A percentile compares a stretch with the other conserved stretches of the same genome.
Conservation (phyloP, 2,113 vertebrate genomes). For the Rhinoderma darwinii region DNA sequence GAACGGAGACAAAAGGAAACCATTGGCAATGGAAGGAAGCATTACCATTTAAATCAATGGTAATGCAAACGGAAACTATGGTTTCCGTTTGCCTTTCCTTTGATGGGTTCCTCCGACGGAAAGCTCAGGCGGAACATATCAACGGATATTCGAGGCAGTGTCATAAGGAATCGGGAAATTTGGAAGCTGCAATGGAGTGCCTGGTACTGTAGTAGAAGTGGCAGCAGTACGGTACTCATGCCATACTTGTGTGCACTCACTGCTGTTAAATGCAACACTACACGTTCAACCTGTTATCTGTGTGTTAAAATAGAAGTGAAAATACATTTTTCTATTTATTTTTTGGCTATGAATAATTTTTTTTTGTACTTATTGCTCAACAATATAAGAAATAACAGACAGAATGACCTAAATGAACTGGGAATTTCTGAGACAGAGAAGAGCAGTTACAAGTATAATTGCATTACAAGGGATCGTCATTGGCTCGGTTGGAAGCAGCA, state of each 20-base stretch:
- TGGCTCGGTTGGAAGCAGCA: neutral
- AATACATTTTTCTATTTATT: neutral
- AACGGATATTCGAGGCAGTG: neutral
- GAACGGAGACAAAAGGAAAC: too few species aligned
- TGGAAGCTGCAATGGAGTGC: neutral
- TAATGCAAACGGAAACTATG: too few species aligned
- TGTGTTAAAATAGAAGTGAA: neutral
- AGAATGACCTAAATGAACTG: slow-evolving; percentile 34
- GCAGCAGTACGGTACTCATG: neutral
- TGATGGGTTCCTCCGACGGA: too few species aligned
- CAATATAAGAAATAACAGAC: neutral
- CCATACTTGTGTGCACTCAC: too few species aligned
- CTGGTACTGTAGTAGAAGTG: neutral
- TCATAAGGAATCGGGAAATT: neutral
- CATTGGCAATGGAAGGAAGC: too few species aligned
- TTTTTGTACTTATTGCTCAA: neutral
- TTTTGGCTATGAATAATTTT: too few species aligned
- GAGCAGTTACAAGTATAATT: slow-evolving; percentile 8
- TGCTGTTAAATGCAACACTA: neutral
- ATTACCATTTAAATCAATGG: too few species aligned
- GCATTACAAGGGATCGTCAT: neutral
- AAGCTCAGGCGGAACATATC: too few species aligned
- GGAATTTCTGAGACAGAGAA: slow-evolving; percentile 20
- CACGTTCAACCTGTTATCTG: neutral
- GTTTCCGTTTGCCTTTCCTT: too few species aligned